Conservation (phyloP, 2,113 vertebrate species). For the Hippocampus mohnikei region DNA sequence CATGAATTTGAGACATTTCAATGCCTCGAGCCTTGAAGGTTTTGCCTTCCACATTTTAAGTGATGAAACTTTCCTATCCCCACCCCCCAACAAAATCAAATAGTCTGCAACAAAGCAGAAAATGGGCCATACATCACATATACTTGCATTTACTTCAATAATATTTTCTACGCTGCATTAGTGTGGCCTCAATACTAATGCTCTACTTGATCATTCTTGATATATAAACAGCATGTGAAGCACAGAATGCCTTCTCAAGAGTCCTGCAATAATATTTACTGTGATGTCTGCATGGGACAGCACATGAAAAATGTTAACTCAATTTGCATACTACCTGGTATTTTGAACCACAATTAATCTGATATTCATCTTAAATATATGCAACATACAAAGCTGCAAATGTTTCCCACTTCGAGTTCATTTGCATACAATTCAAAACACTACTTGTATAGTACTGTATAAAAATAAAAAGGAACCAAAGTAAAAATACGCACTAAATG, state of each 20-base stretch:
- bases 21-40: conserved; percentile 30
- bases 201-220: background rate
- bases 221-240: background rate
- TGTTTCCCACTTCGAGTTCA: background rate
- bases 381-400: background rate
- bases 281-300: background rate
- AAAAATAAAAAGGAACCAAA: background rate
- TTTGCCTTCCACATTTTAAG: conserved; percentile 21
- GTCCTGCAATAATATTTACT: background rate
- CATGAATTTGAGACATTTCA: conserved; percentile 44
- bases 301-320: background rate
- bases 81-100: background rate
- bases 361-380: background rate
- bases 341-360: background rate
- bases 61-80: background rate
- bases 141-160: background rate
- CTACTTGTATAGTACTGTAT: background rate
- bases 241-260: background rate
- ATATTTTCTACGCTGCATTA: background rate
- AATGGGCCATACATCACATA: background rate
- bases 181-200: background rate
- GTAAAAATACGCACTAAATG: background rate
- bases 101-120: background rate
- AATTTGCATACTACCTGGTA: background rate
- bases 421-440: background rate